Evolutionary conservation across 2,113 vertebrate genomes (phyloP), one percentile per base, ranked within the genome.

Genomic region (Girardinichthys multiradiatus): DNA sequence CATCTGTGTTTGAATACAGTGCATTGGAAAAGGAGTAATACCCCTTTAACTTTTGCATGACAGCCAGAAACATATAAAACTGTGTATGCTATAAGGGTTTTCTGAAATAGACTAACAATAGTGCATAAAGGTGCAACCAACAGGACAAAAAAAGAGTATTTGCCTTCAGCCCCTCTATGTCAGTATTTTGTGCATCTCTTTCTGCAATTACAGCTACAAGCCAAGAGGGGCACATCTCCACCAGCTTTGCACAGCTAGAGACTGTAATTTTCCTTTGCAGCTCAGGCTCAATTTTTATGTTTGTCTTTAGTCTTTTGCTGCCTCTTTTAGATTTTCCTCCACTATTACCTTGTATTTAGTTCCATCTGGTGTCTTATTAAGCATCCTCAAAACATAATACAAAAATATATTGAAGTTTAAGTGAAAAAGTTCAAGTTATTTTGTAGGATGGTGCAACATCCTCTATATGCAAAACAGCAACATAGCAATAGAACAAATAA

Each of bases 401-500:
- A 48, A 51, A 51, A 51, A 51, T 51, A 2, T 21, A 51, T 7
- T 21, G 19, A 24, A 24, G 21, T 21, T 51, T 7, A 21, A 1
- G 19, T 51, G 7, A 51, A 51, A 24, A 2, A 24, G 48, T 54
- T 24, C 4, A 21, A 54, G 17, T n/a, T 54, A 7, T 10, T 54
- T n/a, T 54, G 21, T 21, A 10, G 10, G 37, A 39, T 10, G 21
- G 21, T 54, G 21, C 48, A 54, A 54, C 8, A n/a, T 37, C 35
- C 64, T 66, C 57, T 35, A 6, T 35, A 51, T 80, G 74, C 65
- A 66, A 37, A 76, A 45, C 13, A 76, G 60, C 66, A 24, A 80
- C 54, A 42, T 74, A 29, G 62, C 67, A 78, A n/a, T 78, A 64
- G 59, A 64, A 63, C 21, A 42, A 72, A 66, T 76, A 80, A 84